Percentiles rank a stretch among this genome's conserved stretches.
Evolutionary conservation across 2,888 invertebrate species (phyloP).

Genomic region (Antheraea assamensis): DNA sequence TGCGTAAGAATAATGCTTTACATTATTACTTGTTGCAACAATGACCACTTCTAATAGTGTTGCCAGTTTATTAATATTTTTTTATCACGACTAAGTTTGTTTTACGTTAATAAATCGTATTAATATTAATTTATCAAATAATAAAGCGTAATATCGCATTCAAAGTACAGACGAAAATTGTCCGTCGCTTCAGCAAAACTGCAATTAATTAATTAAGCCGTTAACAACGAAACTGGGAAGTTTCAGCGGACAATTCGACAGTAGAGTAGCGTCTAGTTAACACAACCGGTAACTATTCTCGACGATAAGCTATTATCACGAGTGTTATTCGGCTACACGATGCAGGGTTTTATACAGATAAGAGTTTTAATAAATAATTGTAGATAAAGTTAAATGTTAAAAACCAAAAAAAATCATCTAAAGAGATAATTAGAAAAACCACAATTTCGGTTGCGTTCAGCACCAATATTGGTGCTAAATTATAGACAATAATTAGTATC

Average conservation of each 20-base stretch:
- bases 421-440: too few relatives aligned
- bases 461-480: too few relatives aligned
- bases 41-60: too few relatives aligned
- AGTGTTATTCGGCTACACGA: background rate
- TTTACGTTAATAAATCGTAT: background rate
- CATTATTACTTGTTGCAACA: too few relatives aligned
- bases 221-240: conserved; percentile 38
- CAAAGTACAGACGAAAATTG: conserved; percentile 11
- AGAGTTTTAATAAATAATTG: too few relatives aligned
- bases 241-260: conserved; percentile 31
- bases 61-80: too few relatives aligned
- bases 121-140: background rate
- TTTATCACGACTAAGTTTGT: too few relatives aligned
- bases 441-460: too few relatives aligned
- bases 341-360: background rate
- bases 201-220: conserved; percentile 49
- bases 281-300: conserved; percentile 10
- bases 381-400: too few relatives aligned
- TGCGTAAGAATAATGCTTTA: too few relatives aligned
- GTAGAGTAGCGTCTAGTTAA: conserved; percentile 26
- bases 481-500: too few relatives aligned
- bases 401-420: too few relatives aligned
- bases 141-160: background rate
- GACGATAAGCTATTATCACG: conserved; percentile 1
- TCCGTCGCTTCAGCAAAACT: conserved; percentile 32